Conservation (phyloP, 2,797 vertebrate genomes). For the Delichon dasypus region DNA sequence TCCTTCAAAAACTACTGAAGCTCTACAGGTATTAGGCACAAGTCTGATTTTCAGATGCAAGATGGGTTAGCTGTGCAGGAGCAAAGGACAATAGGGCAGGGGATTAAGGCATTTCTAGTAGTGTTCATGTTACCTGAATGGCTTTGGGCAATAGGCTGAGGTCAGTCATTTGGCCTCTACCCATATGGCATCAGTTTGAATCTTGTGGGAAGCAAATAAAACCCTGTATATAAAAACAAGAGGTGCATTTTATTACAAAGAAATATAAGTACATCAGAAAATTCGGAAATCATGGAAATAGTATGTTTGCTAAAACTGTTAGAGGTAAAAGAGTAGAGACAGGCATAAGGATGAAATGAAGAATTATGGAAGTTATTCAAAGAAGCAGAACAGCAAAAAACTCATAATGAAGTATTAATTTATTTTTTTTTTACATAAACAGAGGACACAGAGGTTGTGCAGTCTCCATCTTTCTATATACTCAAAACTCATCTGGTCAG, state of each 20-base stretch:
- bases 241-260: neutral
- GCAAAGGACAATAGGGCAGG: neutral
- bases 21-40: neutral
- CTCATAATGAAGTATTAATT: neutral
- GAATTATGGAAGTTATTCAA: neutral
- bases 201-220: slow-evolving; percentile 14
- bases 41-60: neutral
- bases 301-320: neutral
- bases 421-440: neutral
- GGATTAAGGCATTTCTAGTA: neutral
- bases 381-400: neutral
- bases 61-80: neutral
- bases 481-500: neutral
- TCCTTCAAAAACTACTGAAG: neutral
- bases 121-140: slow-evolving; percentile 8
- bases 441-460: neutral
- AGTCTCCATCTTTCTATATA: neutral
- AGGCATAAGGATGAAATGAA: neutral
- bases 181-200: slow-evolving; percentile 48
- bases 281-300: neutral
- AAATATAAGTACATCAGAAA: neutral
- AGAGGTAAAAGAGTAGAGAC: neutral
- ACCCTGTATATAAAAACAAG: neutral
- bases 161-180: slow-evolving; percentile 26
- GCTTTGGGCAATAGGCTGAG: slow-evolving; percentile 4